Percentiles rank a stretch among this genome's conserved stretches.
These are phyloP conservation scores for Candoia aspera DNA, from an alignment of 2,113 vertebrate genomes.

Conservation along the genomic window DNA sequence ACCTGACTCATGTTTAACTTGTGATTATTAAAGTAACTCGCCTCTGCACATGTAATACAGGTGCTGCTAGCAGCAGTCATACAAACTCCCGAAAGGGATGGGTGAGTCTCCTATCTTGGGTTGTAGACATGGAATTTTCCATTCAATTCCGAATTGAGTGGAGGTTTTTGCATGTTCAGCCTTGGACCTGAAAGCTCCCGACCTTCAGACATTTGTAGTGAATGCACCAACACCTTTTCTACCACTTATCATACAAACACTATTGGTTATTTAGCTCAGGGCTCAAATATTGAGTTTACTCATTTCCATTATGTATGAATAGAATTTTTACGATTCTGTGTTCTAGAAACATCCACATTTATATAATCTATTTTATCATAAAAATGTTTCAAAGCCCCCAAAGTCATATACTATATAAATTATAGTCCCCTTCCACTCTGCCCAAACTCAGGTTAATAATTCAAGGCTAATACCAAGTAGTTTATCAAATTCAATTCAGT, in stretches of 20 bases:
- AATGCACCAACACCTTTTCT: neutral
- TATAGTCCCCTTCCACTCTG: neutral
- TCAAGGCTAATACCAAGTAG: neutral
- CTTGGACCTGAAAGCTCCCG: neutral
- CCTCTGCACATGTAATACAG: neutral
- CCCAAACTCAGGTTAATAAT: neutral
- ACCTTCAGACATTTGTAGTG: neutral
- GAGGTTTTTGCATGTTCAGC: neutral
- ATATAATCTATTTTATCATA: neutral
- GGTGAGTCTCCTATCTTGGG: neutral
- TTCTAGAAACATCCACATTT: neutral
- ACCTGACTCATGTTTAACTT: neutral
- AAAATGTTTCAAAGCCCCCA: neutral
- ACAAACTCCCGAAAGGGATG: neutral
- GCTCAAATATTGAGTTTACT: neutral
- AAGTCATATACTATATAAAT: neutral
- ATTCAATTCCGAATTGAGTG: neutral
- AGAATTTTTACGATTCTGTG: neutral
- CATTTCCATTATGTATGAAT: neutral
- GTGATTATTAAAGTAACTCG: neutral
- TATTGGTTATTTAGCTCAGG: neutral
- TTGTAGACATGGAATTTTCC: neutral
- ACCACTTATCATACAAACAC: neutral
- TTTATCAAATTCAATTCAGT: neutral
- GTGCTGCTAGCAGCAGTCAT: neutral